Evolutionary conservation across 1,140 invertebrate species (phyloP).

Genomic region (Drosophila arawakana): DNA sequence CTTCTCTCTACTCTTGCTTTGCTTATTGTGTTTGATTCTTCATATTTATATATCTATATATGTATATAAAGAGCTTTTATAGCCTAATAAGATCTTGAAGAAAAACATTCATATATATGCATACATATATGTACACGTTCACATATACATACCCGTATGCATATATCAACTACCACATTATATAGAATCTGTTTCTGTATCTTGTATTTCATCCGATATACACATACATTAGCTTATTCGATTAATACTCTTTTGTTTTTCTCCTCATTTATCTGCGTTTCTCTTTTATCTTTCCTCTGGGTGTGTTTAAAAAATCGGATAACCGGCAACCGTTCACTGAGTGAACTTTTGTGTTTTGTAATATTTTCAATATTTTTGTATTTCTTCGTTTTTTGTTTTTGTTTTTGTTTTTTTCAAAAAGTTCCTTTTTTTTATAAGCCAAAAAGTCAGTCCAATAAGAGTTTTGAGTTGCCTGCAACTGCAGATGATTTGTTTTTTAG

Average conservation of each 20-base stretch:
- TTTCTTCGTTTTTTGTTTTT: conserved; percentile 37
- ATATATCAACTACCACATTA: conserved; percentile 29
- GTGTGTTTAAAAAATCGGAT: conserved; percentile 56
- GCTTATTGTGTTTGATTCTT: conserved; percentile 70
- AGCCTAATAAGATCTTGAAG: conserved; percentile 67
- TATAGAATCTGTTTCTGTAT: conserved; percentile 26
- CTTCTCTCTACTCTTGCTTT: conserved; percentile 31
- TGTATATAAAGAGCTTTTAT: conserved; percentile 53
- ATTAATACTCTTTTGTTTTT: conserved; percentile 62
- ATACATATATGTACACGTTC: conserved; percentile 8
- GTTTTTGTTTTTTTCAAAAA: conserved; percentile 69
- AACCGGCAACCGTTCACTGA: conserved; percentile 71
- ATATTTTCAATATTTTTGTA: conserved; percentile 67
- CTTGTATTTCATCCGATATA: conserved; percentile 23
- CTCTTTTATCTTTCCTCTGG: conserved; percentile 2
- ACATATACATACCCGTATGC: conserved; percentile 4
- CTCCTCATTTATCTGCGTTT: conserved; percentile 28
- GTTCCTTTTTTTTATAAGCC: conserved; percentile 77
- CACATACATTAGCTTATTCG: conserved; percentile 55
- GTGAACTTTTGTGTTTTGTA: conserved; percentile 69
- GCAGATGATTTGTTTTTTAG: conserved; percentile 77
- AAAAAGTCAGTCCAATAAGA: conserved; percentile 83
- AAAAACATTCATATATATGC: conserved; percentile 49
- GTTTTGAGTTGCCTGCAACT: conserved; percentile 83
- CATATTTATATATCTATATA: conserved; percentile 41